Percentiles rank a stretch among this genome's conserved stretches.
Evolutionary conservation across 2,113 vertebrate genomes (phyloP).

Genomic region (Dipodomys merriami): DNA sequence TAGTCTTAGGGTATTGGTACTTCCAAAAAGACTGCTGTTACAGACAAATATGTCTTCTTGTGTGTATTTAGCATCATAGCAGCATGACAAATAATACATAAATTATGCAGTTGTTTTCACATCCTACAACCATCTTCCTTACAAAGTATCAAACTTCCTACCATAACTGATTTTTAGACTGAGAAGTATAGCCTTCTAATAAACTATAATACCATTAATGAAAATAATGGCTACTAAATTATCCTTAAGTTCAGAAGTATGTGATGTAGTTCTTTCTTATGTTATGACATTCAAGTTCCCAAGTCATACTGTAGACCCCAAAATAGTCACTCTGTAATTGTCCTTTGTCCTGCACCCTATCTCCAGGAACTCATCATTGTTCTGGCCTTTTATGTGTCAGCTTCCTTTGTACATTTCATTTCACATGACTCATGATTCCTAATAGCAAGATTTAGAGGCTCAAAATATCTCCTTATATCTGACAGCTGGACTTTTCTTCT

Average conservation of each 20-base stretch:
- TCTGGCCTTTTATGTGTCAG: conserved; percentile 42
- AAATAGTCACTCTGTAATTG: conserved; percentile 60
- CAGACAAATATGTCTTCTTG: neutral
- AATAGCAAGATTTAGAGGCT: neutral
- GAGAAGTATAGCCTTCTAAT: neutral
- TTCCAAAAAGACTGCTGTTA: neutral
- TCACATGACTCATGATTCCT: conserved; percentile 69
- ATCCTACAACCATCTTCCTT: neutral
- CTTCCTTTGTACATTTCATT: conserved; percentile 55
- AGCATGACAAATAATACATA: neutral
- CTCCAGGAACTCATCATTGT: conserved; percentile 60
- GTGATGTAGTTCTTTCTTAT: conserved; percentile 34
- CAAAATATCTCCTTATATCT: conserved; percentile 25
- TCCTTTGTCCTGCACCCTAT: conserved; percentile 27
- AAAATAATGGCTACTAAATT: neutral
- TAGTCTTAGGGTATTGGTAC: neutral
- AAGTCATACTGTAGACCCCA: neutral
- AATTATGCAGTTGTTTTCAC: neutral
- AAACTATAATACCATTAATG: neutral
- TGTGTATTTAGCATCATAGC: neutral
- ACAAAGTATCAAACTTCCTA: neutral
- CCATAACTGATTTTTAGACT: conserved; percentile 3
- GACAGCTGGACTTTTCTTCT: conserved; percentile 56
- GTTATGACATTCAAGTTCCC: conserved; percentile 33
- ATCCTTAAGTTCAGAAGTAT: neutral